Percentiles rank a stretch among this genome's conserved stretches.
Evolutionary conservation across 2,797 vertebrate species (phyloP).

Genomic region (Phaenicophaeus curvirostris): DNA sequence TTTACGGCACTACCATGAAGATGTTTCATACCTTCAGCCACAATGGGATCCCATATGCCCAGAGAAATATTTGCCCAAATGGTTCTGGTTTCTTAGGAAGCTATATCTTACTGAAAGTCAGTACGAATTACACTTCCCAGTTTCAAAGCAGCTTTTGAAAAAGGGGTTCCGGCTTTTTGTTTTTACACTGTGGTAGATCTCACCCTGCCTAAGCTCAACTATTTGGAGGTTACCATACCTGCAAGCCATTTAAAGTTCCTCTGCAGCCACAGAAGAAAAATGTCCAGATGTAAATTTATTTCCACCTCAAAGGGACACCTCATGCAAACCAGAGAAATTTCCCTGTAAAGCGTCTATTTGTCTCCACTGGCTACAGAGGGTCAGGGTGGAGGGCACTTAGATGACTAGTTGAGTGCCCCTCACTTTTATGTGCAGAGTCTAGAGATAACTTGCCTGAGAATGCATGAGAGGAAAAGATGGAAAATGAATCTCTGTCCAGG

Average conservation of each 20-base stretch:
- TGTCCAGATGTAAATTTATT: neutral
- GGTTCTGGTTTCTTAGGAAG: neutral
- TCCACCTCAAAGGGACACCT: neutral
- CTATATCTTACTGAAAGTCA: neutral
- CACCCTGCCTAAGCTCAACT: neutral
- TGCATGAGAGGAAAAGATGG: neutral
- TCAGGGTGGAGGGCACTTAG: neutral
- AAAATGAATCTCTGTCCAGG: neutral
- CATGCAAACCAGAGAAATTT: neutral
- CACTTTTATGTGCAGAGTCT: neutral
- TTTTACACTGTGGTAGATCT: neutral
- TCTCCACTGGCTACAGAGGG: neutral
- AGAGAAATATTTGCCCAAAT: neutral
- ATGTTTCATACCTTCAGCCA: neutral
- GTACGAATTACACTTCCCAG: neutral
- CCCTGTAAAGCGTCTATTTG: neutral
- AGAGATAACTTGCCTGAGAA: neutral
- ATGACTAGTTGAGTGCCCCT: neutral
- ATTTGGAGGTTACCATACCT: neutral
- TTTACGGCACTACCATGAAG: neutral
- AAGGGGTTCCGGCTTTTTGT: neutral
- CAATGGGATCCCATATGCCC: fast-evolving
- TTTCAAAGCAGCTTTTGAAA: neutral
- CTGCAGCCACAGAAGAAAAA: fast-evolving
- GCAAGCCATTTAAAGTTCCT: neutral